Evolutionary conservation across 2,797 vertebrate genomes (phyloP).

Genomic region (Carcharodon carcharias): DNA sequence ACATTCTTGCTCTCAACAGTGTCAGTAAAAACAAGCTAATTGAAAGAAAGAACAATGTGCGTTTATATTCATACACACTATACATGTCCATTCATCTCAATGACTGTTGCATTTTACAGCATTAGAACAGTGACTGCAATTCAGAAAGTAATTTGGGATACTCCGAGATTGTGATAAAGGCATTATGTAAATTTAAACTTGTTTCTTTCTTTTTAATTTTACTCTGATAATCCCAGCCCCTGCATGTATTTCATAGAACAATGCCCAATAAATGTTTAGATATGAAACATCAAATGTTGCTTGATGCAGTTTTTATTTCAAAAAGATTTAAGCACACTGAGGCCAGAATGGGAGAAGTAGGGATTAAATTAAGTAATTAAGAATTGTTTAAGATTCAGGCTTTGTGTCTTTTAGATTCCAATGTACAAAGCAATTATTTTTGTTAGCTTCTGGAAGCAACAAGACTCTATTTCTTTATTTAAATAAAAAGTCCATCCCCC

Average conservation of each 20-base stretch:
- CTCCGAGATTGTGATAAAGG: not conserved
- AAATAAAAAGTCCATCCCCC: not conserved
- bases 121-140: not conserved
- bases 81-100: not conserved
- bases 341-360: not conserved
- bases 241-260: not conserved
- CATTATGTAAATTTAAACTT: not conserved
- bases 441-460: not conserved
- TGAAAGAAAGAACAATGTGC: not conserved
- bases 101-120: not conserved
- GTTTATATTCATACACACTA: not conserved
- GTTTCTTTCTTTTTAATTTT: not conserved
- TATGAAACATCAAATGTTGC: not conserved
- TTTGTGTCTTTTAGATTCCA: not conserved
- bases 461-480: not conserved
- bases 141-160: not conserved
- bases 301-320: not conserved
- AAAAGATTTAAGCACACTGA: not conserved
- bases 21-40: not conserved
- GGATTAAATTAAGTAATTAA: not conserved
- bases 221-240: not conserved
- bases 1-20: not conserved
- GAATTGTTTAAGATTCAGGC: not conserved
- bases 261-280: not conserved
- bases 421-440: not conserved